A percentile compares a stretch with the other conserved stretches of the same genome.
Conservation (phyloP, 1,140 invertebrate genomes). For the Phymorhynchus buccinoides region DNA sequence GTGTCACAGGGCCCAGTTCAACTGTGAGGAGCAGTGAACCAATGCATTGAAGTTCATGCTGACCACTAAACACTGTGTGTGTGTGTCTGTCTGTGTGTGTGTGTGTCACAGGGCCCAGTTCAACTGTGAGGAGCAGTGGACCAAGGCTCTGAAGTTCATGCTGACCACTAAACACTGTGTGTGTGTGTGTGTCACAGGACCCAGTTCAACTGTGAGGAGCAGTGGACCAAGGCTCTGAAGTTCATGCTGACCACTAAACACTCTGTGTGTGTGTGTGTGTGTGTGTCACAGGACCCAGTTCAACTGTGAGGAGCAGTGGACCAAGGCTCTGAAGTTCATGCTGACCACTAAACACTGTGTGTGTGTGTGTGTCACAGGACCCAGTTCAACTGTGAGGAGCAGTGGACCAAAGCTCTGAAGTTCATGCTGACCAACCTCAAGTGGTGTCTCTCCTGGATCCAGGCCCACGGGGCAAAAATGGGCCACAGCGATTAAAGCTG, state of each 20-base stretch:
- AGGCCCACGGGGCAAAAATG: conserved; percentile 64
- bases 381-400: conserved; percentile 98
- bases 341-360: conserved; percentile 86
- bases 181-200: conserved; percentile 80
- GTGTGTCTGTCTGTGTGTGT: neutral
- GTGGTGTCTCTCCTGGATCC: conserved; percentile 96
- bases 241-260: conserved; percentile 98
- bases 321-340: conserved; percentile 98
- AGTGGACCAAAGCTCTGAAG: conserved; percentile 99
- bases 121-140: conserved; percentile 99
- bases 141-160: conserved; percentile 98
- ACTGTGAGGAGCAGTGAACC: conserved; percentile 99
- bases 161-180: conserved; percentile 86
- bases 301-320: conserved; percentile 99
- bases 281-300: conserved; percentile 89
- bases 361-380: conserved; percentile 79
- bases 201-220: conserved; percentile 98
- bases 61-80: too few relatives aligned
- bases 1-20: conserved; percentile 93
- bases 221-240: conserved; percentile 99
- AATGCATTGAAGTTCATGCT: conserved; percentile 99
- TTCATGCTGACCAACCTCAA: conserved; percentile 98
- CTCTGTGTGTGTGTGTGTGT: neutral
- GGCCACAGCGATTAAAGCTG: neutral
- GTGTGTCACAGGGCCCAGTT: conserved; percentile 89